A percentile compares a stretch with the other conserved stretches of the same genome.
Evolutionary conservation across 2,113 vertebrate genomes (phyloP).

Genomic region (Excalfactoria chinensis): DNA sequence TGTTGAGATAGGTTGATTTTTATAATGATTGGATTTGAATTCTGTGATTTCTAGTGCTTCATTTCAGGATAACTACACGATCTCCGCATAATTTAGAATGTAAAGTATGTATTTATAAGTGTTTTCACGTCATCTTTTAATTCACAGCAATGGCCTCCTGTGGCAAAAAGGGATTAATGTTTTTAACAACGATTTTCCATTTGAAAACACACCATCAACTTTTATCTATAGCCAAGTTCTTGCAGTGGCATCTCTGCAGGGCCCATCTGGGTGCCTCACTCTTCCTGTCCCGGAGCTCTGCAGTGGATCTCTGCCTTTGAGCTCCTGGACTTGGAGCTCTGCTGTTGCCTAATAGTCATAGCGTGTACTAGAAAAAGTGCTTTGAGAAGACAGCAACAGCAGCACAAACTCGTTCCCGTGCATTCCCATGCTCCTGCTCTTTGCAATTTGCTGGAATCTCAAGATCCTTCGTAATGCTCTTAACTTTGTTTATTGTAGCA

Average conservation of each 20-base stretch:
- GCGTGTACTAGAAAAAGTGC: background rate
- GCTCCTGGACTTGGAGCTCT: background rate
- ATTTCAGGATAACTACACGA: conserved; percentile 41
- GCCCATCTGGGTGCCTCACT: background rate
- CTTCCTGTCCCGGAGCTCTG: background rate
- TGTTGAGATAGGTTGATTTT: conserved; percentile 47
- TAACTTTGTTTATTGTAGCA: background rate
- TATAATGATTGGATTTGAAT: conserved; percentile 37
- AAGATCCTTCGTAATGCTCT: background rate
- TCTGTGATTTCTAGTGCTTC: conserved; percentile 45
- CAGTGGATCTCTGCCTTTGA: background rate
- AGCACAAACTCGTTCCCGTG: background rate
- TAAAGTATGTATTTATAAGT: conserved; percentile 1
- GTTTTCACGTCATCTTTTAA: background rate
- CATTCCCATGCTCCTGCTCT: background rate
- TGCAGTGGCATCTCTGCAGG: background rate
- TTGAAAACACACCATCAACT: background rate
- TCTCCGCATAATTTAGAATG: conserved; percentile 12
- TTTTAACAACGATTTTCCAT: background rate
- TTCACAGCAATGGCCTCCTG: background rate
- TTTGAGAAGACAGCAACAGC: background rate
- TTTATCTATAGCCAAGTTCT: background rate
- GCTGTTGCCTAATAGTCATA: background rate
- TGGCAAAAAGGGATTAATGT: background rate
- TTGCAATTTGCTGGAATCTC: background rate